Percentiles rank a stretch among this genome's conserved stretches.
Evolutionary conservation across 2,797 vertebrate genomes (phyloP).

Genomic region (Acipenser ruthenus): DNA sequence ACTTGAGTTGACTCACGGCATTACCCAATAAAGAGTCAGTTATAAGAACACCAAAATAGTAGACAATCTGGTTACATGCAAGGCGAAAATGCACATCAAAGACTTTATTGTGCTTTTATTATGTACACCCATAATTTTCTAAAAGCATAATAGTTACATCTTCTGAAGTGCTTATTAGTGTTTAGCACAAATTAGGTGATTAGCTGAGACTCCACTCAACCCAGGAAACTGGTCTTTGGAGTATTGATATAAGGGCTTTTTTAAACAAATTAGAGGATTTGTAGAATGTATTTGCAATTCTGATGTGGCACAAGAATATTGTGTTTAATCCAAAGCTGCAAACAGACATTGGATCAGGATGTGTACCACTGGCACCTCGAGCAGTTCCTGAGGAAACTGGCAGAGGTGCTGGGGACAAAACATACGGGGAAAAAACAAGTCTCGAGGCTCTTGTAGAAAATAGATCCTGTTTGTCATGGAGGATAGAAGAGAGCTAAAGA

Average conservation of each 20-base stretch:
- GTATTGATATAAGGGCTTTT: conserved; percentile 33
- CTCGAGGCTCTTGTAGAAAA: conserved; percentile 22
- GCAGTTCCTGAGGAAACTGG: conserved; percentile 25
- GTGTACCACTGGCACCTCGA: conserved; percentile 12
- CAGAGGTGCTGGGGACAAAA: conserved; percentile 42
- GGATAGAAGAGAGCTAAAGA: conserved; percentile 7
- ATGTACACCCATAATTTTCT: neutral
- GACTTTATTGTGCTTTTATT: neutral
- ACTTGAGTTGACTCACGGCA: too few relatives aligned
- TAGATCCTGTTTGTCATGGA: conserved; percentile 19
- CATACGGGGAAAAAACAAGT: conserved; percentile 37
- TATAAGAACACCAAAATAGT: too few relatives aligned
- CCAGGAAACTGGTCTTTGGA: neutral
- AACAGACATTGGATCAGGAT: conserved; percentile 26
- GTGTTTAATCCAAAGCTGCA: conserved; percentile 24
- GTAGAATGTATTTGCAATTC: conserved; percentile 46
- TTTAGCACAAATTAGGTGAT: neutral
- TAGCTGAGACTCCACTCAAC: neutral
- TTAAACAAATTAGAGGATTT: conserved; percentile 45
- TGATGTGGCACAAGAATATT: conserved; percentile 30
- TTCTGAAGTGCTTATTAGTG: conserved; percentile 12
- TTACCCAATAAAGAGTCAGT: too few relatives aligned
- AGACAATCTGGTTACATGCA: neutral
- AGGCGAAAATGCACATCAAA: neutral
- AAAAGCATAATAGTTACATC: conserved; percentile 9